phyloP scores from a whole-genome alignment of 2,888 invertebrate genomes.

The Euzetes globulus region DNA sequence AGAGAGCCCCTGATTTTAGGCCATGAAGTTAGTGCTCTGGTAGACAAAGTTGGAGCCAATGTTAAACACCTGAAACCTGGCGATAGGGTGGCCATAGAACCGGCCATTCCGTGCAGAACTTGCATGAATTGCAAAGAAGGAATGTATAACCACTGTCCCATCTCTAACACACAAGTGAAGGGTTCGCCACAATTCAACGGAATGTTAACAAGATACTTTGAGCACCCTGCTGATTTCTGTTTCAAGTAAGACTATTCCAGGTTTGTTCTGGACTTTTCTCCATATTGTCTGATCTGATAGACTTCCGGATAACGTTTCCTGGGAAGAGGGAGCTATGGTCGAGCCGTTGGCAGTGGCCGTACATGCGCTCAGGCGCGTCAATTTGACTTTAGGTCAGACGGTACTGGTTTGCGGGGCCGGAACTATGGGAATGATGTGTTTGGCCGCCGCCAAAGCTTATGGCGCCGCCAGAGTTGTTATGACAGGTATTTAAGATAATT shows the following conservation, averaged over 20 bases:
- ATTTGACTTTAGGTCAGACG: slow-evolving; percentile 43
- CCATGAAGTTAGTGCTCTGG: slow-evolving; percentile 35
- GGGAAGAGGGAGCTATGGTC: slow-evolving; percentile 87
- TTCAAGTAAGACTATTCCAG: slow-evolving; percentile 48
- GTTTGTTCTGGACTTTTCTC: not conserved
- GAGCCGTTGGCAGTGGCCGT: slow-evolving; percentile 63
- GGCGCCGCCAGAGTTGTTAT: slow-evolving; percentile 45
- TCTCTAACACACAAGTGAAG: slow-evolving; percentile 16
- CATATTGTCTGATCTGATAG: slow-evolving; percentile 49
- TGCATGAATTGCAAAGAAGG: slow-evolving; percentile 37
- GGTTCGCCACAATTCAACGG: slow-evolving; percentile 73
- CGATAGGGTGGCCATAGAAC: slow-evolving; percentile 39
- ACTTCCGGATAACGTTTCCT: slow-evolving; percentile 75
- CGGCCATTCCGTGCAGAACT: slow-evolving; percentile 37
- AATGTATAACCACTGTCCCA: slow-evolving; percentile 37
- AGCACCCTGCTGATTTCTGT: slow-evolving; percentile 62
- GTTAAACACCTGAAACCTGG: slow-evolving; percentile 34
- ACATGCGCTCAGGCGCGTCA: slow-evolving; percentile 45
- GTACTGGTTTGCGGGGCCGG: slow-evolving; percentile 56
- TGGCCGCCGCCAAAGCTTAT: slow-evolving; percentile 45
- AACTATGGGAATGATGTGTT: slow-evolving; percentile 49
- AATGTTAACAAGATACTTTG: slow-evolving; percentile 74
- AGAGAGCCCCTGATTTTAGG: slow-evolving; percentile 35
- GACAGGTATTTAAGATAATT: too few relatives aligned
- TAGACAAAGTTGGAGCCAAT: slow-evolving; percentile 35